Evolutionary conservation across 2,113 vertebrate genomes (phyloP).

Genomic region (Paramormyrops kingsleyae): DNA sequence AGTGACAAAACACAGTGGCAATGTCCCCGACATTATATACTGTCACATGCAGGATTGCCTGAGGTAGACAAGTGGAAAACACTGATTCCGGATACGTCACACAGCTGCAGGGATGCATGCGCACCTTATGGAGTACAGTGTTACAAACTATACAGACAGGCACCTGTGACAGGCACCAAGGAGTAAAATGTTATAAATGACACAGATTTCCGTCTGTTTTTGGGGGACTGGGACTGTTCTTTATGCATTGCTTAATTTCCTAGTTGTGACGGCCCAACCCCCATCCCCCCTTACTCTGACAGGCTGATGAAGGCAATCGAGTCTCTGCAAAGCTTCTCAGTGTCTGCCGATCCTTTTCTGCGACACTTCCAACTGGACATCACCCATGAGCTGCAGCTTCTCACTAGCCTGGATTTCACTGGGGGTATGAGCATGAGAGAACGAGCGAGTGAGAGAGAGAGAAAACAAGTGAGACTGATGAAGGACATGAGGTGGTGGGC

Average conservation of each 20-base stretch:
- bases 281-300: neutral
- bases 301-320: slow-evolving; percentile 84
- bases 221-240: neutral
- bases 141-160: neutral
- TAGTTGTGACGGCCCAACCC: neutral
- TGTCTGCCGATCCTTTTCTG: slow-evolving; percentile 76
- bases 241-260: neutral
- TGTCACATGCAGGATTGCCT: neutral
- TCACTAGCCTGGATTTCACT: slow-evolving; percentile 82
- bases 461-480: neutral
- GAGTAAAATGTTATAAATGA: neutral
- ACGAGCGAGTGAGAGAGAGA: neutral
- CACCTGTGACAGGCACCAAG: neutral
- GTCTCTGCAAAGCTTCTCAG: slow-evolving; percentile 78
- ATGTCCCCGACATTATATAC: neutral
- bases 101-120: neutral
- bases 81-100: neutral
- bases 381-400: slow-evolving; percentile 79
- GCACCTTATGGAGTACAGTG: neutral
- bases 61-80: neutral
- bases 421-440: slow-evolving; percentile 62
- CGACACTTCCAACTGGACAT: slow-evolving; percentile 81
- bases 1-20: neutral
- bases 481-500: neutral
- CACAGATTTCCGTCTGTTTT: neutral